A percentile compares a stretch with the other conserved stretches of the same genome.
Conservation (phyloP, 2,797 vertebrate genomes). For the Clarias laeviceps region DNA sequence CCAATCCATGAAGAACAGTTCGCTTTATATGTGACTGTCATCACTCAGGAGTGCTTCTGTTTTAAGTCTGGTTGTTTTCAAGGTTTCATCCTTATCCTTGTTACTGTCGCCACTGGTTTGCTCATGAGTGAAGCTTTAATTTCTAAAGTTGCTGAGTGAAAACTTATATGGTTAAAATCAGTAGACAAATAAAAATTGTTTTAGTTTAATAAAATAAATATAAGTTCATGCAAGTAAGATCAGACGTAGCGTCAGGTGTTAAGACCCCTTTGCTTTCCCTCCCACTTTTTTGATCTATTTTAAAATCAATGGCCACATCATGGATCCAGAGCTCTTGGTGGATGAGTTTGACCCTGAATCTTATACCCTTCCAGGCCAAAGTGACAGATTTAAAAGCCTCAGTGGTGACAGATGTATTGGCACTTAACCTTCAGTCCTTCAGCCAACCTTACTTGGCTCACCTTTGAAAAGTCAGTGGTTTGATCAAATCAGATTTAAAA, state of each 20-base stretch:
- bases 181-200: neutral
- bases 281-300: neutral
- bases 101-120: neutral
- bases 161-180: neutral
- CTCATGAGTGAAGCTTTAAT: neutral
- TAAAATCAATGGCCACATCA: slow-evolving; percentile 7
- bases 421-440: neutral
- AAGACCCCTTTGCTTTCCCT: neutral
- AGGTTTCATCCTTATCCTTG: neutral
- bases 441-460: neutral
- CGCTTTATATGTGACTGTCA: neutral
- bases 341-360: slow-evolving; percentile 23
- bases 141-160: neutral
- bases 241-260: neutral
- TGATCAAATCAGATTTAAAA: neutral
- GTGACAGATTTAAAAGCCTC: slow-evolving; percentile 18
- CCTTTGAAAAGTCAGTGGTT: neutral
- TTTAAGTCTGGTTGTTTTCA: neutral
- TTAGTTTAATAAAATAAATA: neutral
- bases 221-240: too few relatives aligned
- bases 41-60: neutral
- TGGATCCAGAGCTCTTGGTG: slow-evolving; percentile 4
- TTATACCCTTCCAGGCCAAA: neutral
- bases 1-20: neutral
- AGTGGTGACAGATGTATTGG: neutral